A percentile compares a stretch with the other conserved stretches of the same genome.
Evolutionary conservation across 2,797 vertebrate species (phyloP).

Genomic region (Gallinago solitaria): DNA sequence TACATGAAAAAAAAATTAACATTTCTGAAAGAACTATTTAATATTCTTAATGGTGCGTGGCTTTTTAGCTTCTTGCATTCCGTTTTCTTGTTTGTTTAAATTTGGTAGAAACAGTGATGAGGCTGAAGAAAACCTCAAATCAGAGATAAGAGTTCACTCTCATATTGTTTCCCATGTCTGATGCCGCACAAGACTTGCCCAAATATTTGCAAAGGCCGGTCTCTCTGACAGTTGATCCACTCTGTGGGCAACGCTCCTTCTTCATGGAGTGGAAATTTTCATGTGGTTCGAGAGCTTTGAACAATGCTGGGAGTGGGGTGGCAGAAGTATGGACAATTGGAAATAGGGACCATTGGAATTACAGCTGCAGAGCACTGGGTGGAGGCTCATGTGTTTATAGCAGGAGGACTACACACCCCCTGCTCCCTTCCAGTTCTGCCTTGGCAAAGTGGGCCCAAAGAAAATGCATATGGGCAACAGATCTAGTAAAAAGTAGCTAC

Average conservation of each 20-base stretch:
- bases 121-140: neutral
- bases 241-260: neutral
- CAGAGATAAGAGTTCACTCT: neutral
- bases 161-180: neutral
- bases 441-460: neutral
- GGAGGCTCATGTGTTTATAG: neutral
- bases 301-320: neutral
- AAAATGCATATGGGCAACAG: neutral
- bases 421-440: neutral
- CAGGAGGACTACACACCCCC: neutral
- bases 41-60: neutral
- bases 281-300: neutral
- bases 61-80: neutral
- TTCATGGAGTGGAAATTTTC: neutral
- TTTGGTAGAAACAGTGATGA: neutral
- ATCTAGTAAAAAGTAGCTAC: neutral
- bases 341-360: neutral
- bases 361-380: neutral
- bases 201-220: neutral
- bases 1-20: neutral
- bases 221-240: neutral
- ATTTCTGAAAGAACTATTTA: neutral
- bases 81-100: conserved; percentile 5
- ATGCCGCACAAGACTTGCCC: neutral
- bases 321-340: neutral